Base-by-base conservation (phyloP, 1,140 invertebrate genomes). In the Drosophila kurseongensis region DNA sequence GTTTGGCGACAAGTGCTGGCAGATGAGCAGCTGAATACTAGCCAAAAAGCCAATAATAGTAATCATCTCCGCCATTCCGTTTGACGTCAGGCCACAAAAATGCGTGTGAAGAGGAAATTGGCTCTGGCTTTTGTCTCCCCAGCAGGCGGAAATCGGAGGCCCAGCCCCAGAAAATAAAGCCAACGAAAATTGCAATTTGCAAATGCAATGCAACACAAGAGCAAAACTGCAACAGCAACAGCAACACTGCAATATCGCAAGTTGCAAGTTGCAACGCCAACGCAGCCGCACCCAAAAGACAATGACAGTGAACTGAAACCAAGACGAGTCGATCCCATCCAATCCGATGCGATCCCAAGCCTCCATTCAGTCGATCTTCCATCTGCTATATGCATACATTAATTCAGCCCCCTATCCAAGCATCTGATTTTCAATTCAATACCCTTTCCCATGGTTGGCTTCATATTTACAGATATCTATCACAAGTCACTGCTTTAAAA, bases 1-100 rank as follows among this genome's bases (percentile, higher is more conserved):
- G 80, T 82, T 82, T 83, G 65, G 55, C 75, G 69, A 83, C 79
- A 81, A 81, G 79, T 82, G 79, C 68, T 78, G 47, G 45, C 29
- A 8, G 29, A 32, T 32, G 29, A 32, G 8, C 8, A 32, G 6
- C 29, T 32, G 8, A 18, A 66, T 44, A 66, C 63, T 66, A 66
- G 29, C 75, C 58, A 68, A 18, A 55, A 35, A 9, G 23, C 8
- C 6, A 7, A 48, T 32, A 35, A 51, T 32, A 29, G 41, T 54
- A 44, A 52, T 75, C 72, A 62, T 48, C 50, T 60, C 40, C 6
- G 12, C 56, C 12, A 10, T 35, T 12, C 14, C n/a, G 29, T 13
- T 77, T 77, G 75, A 79, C 65, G 78, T 80, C 78, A 80, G 78
- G 57, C 66, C 47, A 5, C 16, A 80, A 69, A 80, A 58, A 81